Conservation (phyloP, 1,140 invertebrate species). For the Euglossa dilemma region DNA sequence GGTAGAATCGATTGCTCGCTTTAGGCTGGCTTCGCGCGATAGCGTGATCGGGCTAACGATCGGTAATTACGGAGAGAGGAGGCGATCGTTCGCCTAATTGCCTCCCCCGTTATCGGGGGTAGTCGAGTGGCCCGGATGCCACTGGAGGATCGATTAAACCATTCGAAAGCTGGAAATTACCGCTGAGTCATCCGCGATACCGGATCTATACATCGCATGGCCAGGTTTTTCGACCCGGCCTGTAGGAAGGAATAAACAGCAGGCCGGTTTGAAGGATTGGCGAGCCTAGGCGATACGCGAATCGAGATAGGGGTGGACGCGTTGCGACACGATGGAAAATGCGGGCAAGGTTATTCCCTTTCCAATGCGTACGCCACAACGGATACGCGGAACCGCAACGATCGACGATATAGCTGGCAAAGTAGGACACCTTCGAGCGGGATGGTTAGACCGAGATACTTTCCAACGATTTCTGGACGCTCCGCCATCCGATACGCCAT, state of each 20-base stretch:
- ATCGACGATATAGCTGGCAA: slow-evolving; percentile 46
- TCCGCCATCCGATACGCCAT: slow-evolving; percentile 2
- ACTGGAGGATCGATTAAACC: neutral
- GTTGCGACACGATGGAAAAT: slow-evolving; percentile 61
- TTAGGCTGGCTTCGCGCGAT: neutral
- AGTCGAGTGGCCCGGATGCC: neutral
- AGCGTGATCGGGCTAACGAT: neutral
- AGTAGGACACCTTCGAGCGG: slow-evolving; percentile 48
- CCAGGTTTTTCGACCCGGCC: neutral
- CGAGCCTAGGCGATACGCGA: neutral
- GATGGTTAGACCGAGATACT: slow-evolving; percentile 47
- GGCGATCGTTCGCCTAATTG: slow-evolving; percentile 10
- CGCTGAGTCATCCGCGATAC: neutral
- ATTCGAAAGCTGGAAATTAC: slow-evolving; percentile 17
- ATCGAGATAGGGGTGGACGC: slow-evolving; percentile 36
- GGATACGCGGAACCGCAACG: slow-evolving; percentile 63
- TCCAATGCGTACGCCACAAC: slow-evolving; percentile 53
- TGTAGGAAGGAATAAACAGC: too few species aligned
- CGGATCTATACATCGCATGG: too few species aligned
- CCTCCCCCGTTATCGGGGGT: neutral
- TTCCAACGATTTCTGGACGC: slow-evolving; percentile 61
- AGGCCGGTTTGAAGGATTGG: neutral
- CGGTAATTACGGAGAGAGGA: neutral
- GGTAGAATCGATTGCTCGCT: neutral
- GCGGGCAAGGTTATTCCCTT: slow-evolving; percentile 66